Evolutionary conservation across 2,113 vertebrate species (phyloP).

Genomic region (Dendrocopos noguchii): DNA sequence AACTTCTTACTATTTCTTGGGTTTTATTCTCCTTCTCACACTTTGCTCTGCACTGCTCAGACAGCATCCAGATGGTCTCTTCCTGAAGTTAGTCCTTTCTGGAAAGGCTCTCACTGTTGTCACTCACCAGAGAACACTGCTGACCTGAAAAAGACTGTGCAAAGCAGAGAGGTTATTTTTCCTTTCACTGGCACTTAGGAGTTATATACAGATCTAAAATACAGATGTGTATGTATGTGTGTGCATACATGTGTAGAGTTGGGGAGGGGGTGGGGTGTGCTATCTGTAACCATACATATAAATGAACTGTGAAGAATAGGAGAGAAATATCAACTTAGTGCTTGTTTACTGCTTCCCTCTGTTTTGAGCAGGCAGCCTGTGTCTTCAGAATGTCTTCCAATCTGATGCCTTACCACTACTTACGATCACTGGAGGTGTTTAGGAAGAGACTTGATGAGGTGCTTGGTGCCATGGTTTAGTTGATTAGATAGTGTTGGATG

Average conservation of each 20-base stretch:
- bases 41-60: background rate
- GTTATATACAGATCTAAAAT: background rate
- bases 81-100: constrained; percentile 9
- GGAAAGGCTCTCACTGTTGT: background rate
- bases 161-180: background rate
- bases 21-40: background rate
- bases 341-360: background rate
- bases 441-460: too few species aligned
- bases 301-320: background rate
- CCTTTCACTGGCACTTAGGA: background rate
- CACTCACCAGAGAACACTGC: background rate
- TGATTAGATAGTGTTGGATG: too few species aligned
- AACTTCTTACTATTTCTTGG: background rate
- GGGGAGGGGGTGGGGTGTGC: background rate
- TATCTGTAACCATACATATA: fast-evolving
- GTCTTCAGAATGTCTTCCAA: background rate
- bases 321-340: background rate
- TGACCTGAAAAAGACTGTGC: background rate
- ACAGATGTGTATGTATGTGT: background rate
- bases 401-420: background rate
- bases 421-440: too few species aligned
- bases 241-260: background rate
- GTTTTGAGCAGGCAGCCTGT: background rate
- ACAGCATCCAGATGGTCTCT: constrained; percentile 28
- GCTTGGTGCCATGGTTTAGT: too few species aligned